Conservation (phyloP, 2,888 invertebrate genomes). For the Drosophila rellima region DNA sequence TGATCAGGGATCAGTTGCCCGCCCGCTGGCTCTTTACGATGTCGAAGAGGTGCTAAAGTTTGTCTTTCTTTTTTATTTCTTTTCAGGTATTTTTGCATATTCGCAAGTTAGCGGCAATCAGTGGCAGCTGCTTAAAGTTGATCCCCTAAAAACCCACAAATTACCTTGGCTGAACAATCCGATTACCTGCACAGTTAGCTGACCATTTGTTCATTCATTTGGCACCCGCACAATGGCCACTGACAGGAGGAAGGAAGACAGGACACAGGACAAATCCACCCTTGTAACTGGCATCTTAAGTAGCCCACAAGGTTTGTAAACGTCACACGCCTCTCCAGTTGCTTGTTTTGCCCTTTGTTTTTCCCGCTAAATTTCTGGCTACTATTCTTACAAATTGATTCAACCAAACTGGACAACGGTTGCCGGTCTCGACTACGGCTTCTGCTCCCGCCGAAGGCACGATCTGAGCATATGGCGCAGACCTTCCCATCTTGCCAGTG, state of each 20-base stretch:
- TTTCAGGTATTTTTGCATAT: constrained; percentile 55
- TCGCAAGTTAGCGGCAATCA: constrained; percentile 6
- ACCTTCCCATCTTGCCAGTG: constrained; percentile 53
- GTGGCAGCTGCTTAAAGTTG: constrained; percentile 38
- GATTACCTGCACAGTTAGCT: constrained; percentile 74
- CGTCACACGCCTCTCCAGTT: constrained; percentile 82
- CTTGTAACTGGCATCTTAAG: constrained; percentile 60
- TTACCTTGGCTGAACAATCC: constrained; percentile 77
- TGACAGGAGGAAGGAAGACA: constrained; percentile 11
- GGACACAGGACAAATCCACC: constrained; percentile 50
- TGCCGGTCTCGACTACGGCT: constrained; percentile 4
- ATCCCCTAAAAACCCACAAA: constrained; percentile 76
- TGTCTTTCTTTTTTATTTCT: no score
- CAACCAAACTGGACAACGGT: constrained; percentile 61
- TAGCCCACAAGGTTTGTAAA: constrained; percentile 72
- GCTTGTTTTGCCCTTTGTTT: constrained; percentile 52
- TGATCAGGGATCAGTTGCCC: constrained; percentile 40
- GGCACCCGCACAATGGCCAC: constrained; percentile 41
- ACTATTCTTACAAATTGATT: constrained; percentile 72
- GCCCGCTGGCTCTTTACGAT: constrained; percentile 52
- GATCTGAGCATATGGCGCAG: constrained; percentile 61
- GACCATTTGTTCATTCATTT: constrained; percentile 46
- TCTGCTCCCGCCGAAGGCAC: constrained; percentile 30
- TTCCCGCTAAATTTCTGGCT: constrained; percentile 61
- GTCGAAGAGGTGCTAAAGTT: constrained; percentile 50